Evolutionary conservation across 1,140 invertebrate species (phyloP).

Genomic region (Penaeus indicus): DNA sequence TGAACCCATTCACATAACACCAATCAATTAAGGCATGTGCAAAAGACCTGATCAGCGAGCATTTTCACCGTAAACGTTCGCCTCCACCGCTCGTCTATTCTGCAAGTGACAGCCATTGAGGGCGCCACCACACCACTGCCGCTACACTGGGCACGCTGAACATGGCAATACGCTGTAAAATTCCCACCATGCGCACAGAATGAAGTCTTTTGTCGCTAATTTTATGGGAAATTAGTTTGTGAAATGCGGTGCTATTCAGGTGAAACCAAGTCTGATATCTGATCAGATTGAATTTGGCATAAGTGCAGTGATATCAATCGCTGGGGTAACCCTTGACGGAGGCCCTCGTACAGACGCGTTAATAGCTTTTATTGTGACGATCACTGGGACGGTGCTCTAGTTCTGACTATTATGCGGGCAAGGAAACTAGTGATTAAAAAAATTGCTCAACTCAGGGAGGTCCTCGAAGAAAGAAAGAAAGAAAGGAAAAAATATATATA

Average conservation of each 20-base stretch:
- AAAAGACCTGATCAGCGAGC: conserved; percentile 1
- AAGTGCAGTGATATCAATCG: conserved; percentile 41
- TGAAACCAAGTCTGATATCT: conserved; percentile 66
- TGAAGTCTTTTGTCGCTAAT: conserved; percentile 66
- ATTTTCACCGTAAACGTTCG: conserved; percentile 39
- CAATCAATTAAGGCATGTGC: conserved; percentile 54
- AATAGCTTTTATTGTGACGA: too few relatives aligned
- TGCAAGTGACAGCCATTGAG: conserved; percentile 62
- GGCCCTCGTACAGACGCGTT: too few relatives aligned
- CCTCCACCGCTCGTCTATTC: conserved; percentile 24
- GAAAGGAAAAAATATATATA: too few relatives aligned
- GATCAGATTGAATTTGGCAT: conserved; percentile 64
- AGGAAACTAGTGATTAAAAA: too few relatives aligned
- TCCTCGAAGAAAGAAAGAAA: too few relatives aligned
- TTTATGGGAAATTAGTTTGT: conserved; percentile 65
- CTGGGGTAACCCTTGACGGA: conserved; percentile 29
- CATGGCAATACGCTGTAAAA: conserved; percentile 63
- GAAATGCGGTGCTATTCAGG: conserved; percentile 64
- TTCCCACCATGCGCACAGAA: conserved; percentile 60
- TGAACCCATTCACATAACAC: conserved; percentile 54
- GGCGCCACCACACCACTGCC: conserved; percentile 38
- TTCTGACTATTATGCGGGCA: too few relatives aligned
- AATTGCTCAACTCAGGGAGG: too few relatives aligned
- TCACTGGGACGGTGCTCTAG: too few relatives aligned
- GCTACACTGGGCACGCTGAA: conserved; percentile 57